phyloP scores from a whole-genome alignment of 2,888 invertebrate species.

The Hypolimnas misippus region DNA sequence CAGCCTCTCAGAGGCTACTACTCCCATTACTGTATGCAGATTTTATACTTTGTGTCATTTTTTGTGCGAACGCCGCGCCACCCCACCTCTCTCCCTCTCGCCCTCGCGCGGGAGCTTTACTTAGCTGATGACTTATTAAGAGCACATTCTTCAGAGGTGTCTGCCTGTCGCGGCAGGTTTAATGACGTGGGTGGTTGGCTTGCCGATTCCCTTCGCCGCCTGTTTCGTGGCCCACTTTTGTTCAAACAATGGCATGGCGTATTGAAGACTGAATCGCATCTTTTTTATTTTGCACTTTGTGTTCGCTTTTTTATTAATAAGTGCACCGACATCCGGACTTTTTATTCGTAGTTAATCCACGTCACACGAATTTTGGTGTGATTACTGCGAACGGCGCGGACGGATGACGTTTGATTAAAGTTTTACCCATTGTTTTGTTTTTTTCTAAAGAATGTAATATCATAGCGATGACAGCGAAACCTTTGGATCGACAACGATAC shows the following conservation, averaged over 20 bases:
- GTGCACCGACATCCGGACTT: slow-evolving; percentile 33
- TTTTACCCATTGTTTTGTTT: slow-evolving; percentile 34
- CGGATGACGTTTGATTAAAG: slow-evolving; percentile 44
- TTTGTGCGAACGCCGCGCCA: slow-evolving; percentile 69
- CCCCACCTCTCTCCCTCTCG: slow-evolving; percentile 43
- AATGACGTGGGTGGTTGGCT: slow-evolving; percentile 75
- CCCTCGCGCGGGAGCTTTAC: slow-evolving; percentile 60
- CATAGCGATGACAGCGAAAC: slow-evolving; percentile 26
- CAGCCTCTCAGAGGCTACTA: slow-evolving; percentile 73
- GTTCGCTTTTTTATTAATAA: slow-evolving; percentile 38
- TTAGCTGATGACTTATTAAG: slow-evolving; percentile 85
- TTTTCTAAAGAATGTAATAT: slow-evolving; percentile 34
- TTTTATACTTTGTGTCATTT: slow-evolving; percentile 82
- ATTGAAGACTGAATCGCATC: slow-evolving; percentile 38
- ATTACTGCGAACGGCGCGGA: slow-evolving; percentile 39
- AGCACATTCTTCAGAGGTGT: slow-evolving; percentile 83
- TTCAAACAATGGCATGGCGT: slow-evolving; percentile 42
- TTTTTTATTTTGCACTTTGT: slow-evolving; percentile 39
- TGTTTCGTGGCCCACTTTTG: slow-evolving; percentile 67
- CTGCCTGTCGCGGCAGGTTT: slow-evolving; percentile 76
- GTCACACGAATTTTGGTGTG: slow-evolving; percentile 43
- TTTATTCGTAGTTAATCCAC: slow-evolving; percentile 37
- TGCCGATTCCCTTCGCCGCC: slow-evolving; percentile 59
- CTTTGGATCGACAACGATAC: slow-evolving; percentile 17
- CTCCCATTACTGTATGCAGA: slow-evolving; percentile 79